Evolutionary conservation across 2,888 invertebrate species (phyloP), one percentile per base, ranked within the genome.

Genomic region (Podotricha telesiphe): DNA sequence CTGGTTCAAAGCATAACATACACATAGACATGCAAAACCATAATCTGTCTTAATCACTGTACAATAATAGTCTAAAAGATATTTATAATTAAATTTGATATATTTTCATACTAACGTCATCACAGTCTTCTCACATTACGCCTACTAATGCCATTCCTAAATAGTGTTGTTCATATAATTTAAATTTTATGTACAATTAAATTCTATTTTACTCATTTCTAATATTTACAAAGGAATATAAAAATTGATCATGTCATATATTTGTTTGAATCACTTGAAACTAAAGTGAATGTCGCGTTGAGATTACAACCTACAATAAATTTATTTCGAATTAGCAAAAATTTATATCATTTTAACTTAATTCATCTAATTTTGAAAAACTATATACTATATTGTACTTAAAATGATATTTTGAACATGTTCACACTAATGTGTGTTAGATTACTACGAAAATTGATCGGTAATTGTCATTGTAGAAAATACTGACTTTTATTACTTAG

Each of bases 41-140:
- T 64, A 62, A 51, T 62, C 34, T 13, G 45, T 48, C 11, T n/a
- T 64, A 61, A 65, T 68, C 61, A 65, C 67, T 62, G 65, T 62
- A 67, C 58, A 68, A 66, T 50, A 37, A n/a, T n/a, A 51, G 10
- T 42, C 50, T 66, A 48, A n/a, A 40, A 61, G 34, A 47, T 53
- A 61, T 53, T 10, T 37, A 28, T 47, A 50, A 17, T 13, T 55
- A 65, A 34, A 65, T 68, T 68, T 68, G 48, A 65, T 65, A 64
- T 40, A 37, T 68, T 68, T 62, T 59, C 61, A 56, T 58, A 50
- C 69, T 40, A 70, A 67, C 70, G 37, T 87, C 92, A 92, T 91
- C 92, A 92, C 92, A 93, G 92, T 92, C 91, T 92, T 92, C 90
- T 88, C 87, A 89, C 89, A 87, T 84, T 85, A 83, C 71, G 75